Percentiles rank a stretch among this genome's conserved stretches.
These are phyloP conservation scores for Eupithecia exiguata DNA, from an alignment of 2,888 invertebrate genomes.

Conservation along the genomic window DNA sequence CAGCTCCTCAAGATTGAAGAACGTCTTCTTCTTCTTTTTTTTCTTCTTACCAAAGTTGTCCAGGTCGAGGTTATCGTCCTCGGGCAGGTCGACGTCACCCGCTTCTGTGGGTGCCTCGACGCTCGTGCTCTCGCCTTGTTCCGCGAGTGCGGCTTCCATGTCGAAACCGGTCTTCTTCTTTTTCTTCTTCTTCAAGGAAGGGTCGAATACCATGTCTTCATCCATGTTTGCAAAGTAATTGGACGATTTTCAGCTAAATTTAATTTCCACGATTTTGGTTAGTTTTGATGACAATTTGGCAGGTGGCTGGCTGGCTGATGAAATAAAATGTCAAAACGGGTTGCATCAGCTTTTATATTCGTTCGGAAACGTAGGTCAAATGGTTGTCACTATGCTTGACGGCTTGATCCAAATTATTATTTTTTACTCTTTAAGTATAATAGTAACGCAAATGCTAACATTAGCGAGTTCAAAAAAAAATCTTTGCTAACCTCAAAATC, in stretches of 20 bases:
- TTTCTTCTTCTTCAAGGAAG: constrained; percentile 96
- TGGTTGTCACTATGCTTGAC: neutral
- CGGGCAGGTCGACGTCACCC: constrained; percentile 86
- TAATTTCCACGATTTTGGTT: constrained; percentile 63
- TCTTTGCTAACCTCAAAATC: too few relatives aligned
- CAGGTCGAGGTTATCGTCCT: constrained; percentile 90
- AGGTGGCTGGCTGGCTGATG: constrained; percentile 52
- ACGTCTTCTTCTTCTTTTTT: constrained; percentile 95
- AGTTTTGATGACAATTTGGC: constrained; percentile 63
- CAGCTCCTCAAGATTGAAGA: constrained; percentile 93
- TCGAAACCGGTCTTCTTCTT: constrained; percentile 98
- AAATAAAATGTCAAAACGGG: constrained; percentile 63
- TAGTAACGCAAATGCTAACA: too few relatives aligned
- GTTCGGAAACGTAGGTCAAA: constrained; percentile 26
- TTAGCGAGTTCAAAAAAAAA: too few relatives aligned
- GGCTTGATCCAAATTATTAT: neutral
- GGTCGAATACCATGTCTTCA: constrained; percentile 91
- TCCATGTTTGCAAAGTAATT: constrained; percentile 63
- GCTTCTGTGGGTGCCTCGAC: constrained; percentile 81
- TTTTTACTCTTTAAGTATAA: too few relatives aligned
- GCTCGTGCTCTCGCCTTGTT: constrained; percentile 81
- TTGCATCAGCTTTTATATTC: constrained; percentile 68
- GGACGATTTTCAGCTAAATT: constrained; percentile 45
- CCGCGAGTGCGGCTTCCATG: constrained; percentile 91
- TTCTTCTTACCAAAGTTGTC: constrained; percentile 95